These are phyloP conservation scores for Mylabris phalerata DNA, from an alignment of 1,140 invertebrate species.

Conservation along the genomic window DNA sequence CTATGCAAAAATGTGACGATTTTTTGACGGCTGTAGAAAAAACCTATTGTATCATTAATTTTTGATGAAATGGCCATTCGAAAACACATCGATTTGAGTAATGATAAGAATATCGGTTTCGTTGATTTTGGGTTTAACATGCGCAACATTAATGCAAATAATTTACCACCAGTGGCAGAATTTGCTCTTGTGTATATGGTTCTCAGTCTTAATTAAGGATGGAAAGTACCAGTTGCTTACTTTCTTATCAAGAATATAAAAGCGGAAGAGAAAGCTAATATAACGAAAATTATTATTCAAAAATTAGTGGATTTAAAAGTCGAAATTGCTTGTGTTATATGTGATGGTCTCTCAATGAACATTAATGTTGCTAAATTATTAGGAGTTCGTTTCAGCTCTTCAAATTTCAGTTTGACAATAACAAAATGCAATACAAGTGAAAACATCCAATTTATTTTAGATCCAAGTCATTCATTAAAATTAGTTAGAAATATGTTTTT, in stretches of 20 bases:
- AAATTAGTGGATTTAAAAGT: conserved; percentile 14
- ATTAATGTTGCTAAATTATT: conserved; percentile 27
- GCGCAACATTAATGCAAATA: too few relatives aligned
- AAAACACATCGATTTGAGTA: too few relatives aligned
- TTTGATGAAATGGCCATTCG: too few relatives aligned
- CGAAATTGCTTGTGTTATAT: conserved; percentile 9
- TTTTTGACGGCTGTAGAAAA: too few relatives aligned
- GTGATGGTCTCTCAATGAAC: conserved; percentile 26
- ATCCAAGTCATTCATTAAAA: conserved; percentile 17
- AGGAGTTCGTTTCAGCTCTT: conserved; percentile 24
- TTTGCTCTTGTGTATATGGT: conserved; percentile 36
- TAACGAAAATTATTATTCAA: conserved; percentile 20
- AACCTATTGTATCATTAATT: too few relatives aligned
- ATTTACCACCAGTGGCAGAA: conserved; percentile 23
- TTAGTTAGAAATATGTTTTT: conserved; percentile 16
- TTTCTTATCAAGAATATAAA: conserved; percentile 33
- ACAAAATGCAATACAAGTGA: conserved; percentile 9
- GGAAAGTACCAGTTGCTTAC: conserved; percentile 39
- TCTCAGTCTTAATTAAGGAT: conserved; percentile 31
- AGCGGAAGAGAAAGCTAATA: conserved; percentile 22
- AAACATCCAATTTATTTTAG: conserved; percentile 13
- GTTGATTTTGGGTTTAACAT: too few relatives aligned
- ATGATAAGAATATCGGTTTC: too few relatives aligned
- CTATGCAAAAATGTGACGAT: too few relatives aligned
- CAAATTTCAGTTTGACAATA: conserved; percentile 22